A percentile compares a stretch with the other conserved stretches of the same genome.
These are phyloP conservation scores for Thereva unica DNA, from an alignment of 2,888 invertebrate species.

Conservation along the genomic window DNA sequence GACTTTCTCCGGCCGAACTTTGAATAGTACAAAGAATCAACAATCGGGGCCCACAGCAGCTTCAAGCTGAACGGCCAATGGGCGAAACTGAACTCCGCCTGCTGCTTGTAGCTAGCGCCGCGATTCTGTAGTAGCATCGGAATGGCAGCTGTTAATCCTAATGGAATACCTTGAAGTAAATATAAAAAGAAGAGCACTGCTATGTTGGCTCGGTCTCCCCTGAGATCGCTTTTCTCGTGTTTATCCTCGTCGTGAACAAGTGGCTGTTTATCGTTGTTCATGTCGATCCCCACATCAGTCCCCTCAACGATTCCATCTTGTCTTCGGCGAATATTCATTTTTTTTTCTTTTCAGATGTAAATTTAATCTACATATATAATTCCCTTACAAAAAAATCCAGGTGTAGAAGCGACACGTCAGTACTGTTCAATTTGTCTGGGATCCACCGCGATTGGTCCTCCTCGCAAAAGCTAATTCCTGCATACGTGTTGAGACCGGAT, in stretches of 20 bases:
- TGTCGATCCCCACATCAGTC: background rate
- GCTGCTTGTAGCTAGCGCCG: constrained; percentile 91
- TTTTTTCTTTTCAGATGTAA: constrained; percentile 7
- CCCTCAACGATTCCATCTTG: constrained; percentile 9
- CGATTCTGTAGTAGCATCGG: constrained; percentile 94
- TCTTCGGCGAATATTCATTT: constrained; percentile 21
- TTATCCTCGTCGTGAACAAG: constrained; percentile 42
- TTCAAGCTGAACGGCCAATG: constrained; percentile 93
- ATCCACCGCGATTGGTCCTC: too few relatives aligned
- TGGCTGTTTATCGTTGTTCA: background rate
- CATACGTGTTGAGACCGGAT: too few relatives aligned
- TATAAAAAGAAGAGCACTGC: constrained; percentile 89
- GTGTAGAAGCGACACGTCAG: constrained; percentile 19
- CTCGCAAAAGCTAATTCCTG: too few relatives aligned
- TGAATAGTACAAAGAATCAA: constrained; percentile 86
- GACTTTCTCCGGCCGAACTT: constrained; percentile 92
- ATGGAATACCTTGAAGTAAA: constrained; percentile 91
- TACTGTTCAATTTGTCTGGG: too few relatives aligned
- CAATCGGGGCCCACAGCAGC: constrained; percentile 96
- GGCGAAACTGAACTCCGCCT: constrained; percentile 92
- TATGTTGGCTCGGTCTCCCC: constrained; percentile 80
- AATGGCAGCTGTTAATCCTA: constrained; percentile 91
- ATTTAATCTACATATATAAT: background rate
- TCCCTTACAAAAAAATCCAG: background rate
- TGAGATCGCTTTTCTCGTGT: constrained; percentile 59